phyloP scores from a whole-genome alignment of 2,113 vertebrate genomes.

The Tyto alba region DNA sequence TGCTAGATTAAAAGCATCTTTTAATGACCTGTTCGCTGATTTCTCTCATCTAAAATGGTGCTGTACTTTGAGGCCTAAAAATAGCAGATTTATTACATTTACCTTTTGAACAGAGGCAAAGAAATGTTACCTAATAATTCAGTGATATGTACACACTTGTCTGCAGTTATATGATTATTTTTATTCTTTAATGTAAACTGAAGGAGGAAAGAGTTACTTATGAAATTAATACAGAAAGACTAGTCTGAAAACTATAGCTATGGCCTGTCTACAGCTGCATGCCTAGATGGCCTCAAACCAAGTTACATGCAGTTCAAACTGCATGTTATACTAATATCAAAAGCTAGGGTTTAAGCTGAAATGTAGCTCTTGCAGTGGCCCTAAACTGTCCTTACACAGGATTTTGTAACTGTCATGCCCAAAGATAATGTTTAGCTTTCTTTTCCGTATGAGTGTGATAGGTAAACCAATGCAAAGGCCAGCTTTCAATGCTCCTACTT shows the following conservation, averaged over 20 bases:
- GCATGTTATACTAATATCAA: not conserved
- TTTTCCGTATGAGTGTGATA: not conserved
- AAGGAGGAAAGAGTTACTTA: not conserved
- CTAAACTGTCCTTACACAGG: not conserved
- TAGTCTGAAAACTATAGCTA: not conserved
- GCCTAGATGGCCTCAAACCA: not conserved
- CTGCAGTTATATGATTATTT: not conserved
- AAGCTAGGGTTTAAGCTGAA: not conserved
- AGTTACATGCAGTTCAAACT: not conserved
- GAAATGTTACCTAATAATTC: slow-evolving; percentile 54
- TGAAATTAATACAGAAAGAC: not conserved
- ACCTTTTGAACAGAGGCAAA: slow-evolving; percentile 39
- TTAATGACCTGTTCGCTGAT: slow-evolving; percentile 47
- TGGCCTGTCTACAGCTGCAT: not conserved
- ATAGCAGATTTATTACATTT: slow-evolving; percentile 6
- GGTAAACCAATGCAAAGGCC: not conserved
- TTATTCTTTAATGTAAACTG: slow-evolving; percentile 47
- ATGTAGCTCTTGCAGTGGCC: not conserved
- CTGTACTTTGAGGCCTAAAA: slow-evolving; percentile 6
- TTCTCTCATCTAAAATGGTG: not conserved
- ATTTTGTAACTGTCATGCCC: not conserved
- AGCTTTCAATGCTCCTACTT: not conserved
- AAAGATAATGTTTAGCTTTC: not conserved
- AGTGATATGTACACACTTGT: not conserved
- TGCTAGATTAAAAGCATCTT: slow-evolving; percentile 18